These are phyloP conservation scores for Druceiella hillmani DNA, from an alignment of 2,888 invertebrate genomes.

Conservation along the genomic window DNA sequence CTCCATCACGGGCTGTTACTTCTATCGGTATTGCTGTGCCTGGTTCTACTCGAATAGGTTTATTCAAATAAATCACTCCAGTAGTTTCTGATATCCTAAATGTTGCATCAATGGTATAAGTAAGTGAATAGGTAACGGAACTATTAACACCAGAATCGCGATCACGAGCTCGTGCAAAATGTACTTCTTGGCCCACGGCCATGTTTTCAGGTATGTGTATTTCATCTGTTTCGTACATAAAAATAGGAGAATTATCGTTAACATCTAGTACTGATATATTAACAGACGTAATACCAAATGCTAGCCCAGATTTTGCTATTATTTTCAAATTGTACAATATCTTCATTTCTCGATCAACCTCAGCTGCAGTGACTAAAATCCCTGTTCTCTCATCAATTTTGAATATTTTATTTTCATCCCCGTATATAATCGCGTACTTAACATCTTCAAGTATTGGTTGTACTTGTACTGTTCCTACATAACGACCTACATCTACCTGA, in stretches of 20 bases:
- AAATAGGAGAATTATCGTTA: constrained; percentile 88
- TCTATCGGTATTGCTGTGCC: constrained; percentile 67
- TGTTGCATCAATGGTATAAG: constrained; percentile 71
- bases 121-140: constrained; percentile 74
- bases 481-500: constrained; percentile 56
- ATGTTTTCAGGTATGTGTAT: constrained; percentile 80
- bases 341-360: constrained; percentile 79
- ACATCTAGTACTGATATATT: constrained; percentile 79
- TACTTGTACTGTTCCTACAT: constrained; percentile 72
- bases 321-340: constrained; percentile 72
- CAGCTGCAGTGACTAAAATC: constrained; percentile 67
- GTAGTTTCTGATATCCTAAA: constrained; percentile 82
- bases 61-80: constrained; percentile 83
- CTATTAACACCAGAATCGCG: constrained; percentile 87
- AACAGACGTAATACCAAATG: constrained; percentile 73
- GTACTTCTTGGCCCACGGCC: constrained; percentile 91
- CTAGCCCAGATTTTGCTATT: constrained; percentile 70
- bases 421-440: constrained; percentile 72
- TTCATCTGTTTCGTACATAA: constrained; percentile 73
- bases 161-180: constrained; percentile 81
- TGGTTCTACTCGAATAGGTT: constrained; percentile 71
- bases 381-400: constrained; percentile 76
- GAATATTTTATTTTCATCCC: constrained; percentile 74
- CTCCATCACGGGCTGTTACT: constrained; percentile 82
- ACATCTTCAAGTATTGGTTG: constrained; percentile 57